These are phyloP conservation scores for Thymelicus lineola DNA, from an alignment of 2,888 invertebrate genomes.

Conservation along the genomic window DNA sequence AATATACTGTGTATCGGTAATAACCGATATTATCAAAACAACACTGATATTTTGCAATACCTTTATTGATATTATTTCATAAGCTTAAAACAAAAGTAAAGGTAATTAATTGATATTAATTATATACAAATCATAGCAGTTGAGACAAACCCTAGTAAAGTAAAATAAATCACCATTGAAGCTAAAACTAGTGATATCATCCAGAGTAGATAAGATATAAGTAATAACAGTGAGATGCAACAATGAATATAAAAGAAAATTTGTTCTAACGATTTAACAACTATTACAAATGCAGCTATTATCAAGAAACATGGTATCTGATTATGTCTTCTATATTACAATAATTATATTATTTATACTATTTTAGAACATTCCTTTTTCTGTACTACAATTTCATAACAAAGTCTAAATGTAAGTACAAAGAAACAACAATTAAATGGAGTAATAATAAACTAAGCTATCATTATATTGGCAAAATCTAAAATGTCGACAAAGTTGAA, in stretches of 20 bases:
- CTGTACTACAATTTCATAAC: neutral
- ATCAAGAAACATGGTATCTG: conserved; percentile 1
- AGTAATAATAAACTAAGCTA: neutral
- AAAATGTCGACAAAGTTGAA: conserved; percentile 11
- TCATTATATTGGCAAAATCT: neutral
- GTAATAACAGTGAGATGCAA: conserved; percentile 13
- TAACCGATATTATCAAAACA: conserved; percentile 32
- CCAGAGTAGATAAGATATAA: too few species aligned
- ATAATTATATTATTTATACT: neutral
- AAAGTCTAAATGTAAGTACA: neutral
- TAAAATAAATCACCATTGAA: neutral
- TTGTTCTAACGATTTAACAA: conserved; percentile 15
- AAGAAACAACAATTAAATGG: neutral
- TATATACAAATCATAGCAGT: conserved; percentile 30
- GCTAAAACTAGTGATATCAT: conserved; percentile 15
- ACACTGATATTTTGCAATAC: conserved; percentile 26
- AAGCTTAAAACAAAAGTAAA: conserved; percentile 35
- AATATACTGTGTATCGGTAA: too few species aligned
- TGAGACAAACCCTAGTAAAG: conserved; percentile 1
- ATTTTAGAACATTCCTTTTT: neutral
- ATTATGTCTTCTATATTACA: neutral
- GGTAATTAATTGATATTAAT: neutral
- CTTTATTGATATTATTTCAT: conserved; percentile 31
- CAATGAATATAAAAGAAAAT: conserved; percentile 28
- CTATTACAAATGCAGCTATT: conserved; percentile 14